Conservation (phyloP, 2,888 invertebrate genomes). For the Lottia scabra region DNA sequence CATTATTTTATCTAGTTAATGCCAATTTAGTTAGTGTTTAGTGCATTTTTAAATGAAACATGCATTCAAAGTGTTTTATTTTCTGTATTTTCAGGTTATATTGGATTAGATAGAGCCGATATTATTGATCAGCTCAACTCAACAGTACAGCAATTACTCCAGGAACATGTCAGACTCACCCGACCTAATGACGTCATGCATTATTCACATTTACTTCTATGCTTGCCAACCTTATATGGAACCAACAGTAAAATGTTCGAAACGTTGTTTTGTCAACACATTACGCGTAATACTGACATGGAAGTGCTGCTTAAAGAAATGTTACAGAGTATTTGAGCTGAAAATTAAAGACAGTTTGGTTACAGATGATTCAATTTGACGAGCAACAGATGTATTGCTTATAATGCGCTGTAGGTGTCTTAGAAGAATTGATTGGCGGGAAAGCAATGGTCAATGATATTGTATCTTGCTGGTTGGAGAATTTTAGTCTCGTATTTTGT, state of each 20-base stretch:
- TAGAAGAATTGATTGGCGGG: no score
- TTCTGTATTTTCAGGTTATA: slow-evolving; percentile 48
- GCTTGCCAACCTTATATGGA: slow-evolving; percentile 62
- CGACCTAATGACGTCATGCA: slow-evolving; percentile 61
- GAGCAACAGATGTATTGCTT: no score
- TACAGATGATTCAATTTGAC: no score
- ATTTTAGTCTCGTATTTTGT: no score
- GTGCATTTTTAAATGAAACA: no score
- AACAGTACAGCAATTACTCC: slow-evolving; percentile 59
- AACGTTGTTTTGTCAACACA: slow-evolving; percentile 62
- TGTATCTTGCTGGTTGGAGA: no score
- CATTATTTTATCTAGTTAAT: no score
- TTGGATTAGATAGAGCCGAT: slow-evolving; percentile 50
- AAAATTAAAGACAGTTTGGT: background rate
- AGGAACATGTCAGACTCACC: slow-evolving; percentile 56
- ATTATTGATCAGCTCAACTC: slow-evolving; percentile 58
- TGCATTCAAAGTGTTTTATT: slow-evolving; percentile 4
- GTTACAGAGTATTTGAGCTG: slow-evolving; percentile 45
- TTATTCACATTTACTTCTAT: slow-evolving; percentile 62
- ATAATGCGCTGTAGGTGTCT: no score
- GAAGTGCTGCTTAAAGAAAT: slow-evolving; percentile 61
- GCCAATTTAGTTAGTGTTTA: no score
- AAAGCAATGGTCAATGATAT: no score
- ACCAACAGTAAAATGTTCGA: slow-evolving; percentile 63
- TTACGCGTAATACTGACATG: slow-evolving; percentile 57